Conservation (phyloP, 2,797 vertebrate species). For the Aselliscus stoliczkanus region DNA sequence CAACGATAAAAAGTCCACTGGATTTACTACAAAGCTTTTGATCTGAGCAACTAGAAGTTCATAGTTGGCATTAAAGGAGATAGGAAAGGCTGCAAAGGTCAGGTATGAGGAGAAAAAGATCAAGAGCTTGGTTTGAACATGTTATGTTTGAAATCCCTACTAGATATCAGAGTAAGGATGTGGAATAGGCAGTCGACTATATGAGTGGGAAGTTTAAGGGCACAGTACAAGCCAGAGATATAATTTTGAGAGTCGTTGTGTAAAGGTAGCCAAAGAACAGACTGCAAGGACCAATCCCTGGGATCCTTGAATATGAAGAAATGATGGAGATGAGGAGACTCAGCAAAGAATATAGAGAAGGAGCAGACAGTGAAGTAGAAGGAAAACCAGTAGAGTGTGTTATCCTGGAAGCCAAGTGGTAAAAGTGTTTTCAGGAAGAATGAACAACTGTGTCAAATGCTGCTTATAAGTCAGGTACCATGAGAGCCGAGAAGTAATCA, state of each 20-base stretch:
- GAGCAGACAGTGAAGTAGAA: not conserved
- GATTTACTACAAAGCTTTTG: not conserved
- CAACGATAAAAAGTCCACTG: not conserved
- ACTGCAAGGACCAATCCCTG: not conserved
- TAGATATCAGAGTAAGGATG: not conserved
- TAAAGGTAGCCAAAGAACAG: not conserved
- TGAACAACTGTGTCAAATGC: not conserved
- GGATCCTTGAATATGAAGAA: not conserved
- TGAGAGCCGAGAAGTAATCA: not conserved
- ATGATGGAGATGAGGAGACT: not conserved
- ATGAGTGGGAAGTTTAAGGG: not conserved
- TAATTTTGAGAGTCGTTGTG: not conserved
- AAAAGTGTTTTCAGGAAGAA: not conserved
- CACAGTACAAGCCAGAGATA: not conserved
- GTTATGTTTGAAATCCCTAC: not conserved
- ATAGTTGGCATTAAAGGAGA: not conserved
- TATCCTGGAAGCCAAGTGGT: not conserved
- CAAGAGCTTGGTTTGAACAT: not conserved
- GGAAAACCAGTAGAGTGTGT: not conserved
- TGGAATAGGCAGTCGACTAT: not conserved
- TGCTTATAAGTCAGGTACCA: not conserved
- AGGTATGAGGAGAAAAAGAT: not conserved
- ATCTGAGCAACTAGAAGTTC: not conserved
- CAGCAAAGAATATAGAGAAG: not conserved
- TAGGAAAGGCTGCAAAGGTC: not conserved